Evolutionary conservation across 2,113 vertebrate genomes (phyloP).

Genomic region (Nyctibius bracteatus): DNA sequence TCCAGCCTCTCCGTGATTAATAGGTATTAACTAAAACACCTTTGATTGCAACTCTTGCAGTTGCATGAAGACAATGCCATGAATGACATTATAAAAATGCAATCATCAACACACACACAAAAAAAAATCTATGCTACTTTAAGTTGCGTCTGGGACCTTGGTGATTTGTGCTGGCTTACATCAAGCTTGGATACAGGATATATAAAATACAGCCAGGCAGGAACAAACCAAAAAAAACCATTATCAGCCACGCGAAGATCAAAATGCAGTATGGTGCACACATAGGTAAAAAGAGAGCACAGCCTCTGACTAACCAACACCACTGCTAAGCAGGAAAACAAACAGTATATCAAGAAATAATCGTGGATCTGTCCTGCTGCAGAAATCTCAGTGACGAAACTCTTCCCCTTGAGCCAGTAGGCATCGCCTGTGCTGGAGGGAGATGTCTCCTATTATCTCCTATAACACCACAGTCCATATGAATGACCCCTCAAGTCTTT

Average conservation of each 20-base stretch:
- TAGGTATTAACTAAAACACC: background rate
- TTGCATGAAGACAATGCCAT: background rate
- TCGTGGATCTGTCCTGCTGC: background rate
- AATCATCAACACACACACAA: background rate
- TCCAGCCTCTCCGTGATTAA: background rate
- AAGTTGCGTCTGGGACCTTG: background rate
- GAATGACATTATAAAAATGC: background rate
- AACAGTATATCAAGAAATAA: background rate
- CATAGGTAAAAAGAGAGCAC: fast-evolving
- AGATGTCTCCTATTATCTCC: background rate
- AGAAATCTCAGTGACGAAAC: background rate
- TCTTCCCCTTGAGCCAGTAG: background rate
- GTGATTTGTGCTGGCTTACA: background rate
- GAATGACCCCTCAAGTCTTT: background rate
- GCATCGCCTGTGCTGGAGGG: fast-evolving
- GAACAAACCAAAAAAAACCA: background rate
- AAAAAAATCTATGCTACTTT: background rate
- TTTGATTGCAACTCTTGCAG: background rate
- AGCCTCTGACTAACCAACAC: background rate
- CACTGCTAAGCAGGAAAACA: background rate
- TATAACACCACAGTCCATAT: background rate
- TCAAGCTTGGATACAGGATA: background rate
- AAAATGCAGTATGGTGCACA: background rate
- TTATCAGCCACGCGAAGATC: background rate
- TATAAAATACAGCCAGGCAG: background rate